Conservation (phyloP, 2,113 vertebrate species). For the Oncorhynchus nerka region DNA sequence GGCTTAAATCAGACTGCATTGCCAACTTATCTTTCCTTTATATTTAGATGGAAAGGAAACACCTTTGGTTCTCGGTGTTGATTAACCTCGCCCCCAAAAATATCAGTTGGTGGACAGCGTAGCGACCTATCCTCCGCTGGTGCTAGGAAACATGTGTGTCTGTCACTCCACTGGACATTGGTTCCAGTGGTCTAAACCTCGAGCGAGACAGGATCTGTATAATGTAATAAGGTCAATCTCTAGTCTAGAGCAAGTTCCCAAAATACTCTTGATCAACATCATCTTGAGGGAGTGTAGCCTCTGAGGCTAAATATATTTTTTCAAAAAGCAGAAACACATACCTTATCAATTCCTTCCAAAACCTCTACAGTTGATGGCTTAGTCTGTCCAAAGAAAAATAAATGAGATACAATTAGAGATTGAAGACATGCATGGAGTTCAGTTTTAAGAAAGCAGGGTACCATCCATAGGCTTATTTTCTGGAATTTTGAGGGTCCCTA, state of each 20-base stretch:
- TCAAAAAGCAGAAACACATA: constrained; percentile 52
- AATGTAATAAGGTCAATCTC: not conserved
- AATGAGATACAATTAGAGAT: not conserved
- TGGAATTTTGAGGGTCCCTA: not conserved
- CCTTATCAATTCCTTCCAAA: constrained; percentile 96
- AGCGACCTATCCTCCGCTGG: constrained; percentile 18
- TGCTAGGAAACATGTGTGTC: constrained; percentile 52
- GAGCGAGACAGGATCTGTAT: not conserved
- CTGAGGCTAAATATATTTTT: not conserved
- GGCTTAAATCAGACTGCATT: not conserved
- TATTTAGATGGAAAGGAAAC: constrained; percentile 23
- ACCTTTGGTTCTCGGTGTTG: constrained; percentile 21
- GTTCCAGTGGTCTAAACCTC: constrained; percentile 1
- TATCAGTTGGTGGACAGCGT: constrained; percentile 39
- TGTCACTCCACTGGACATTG: constrained; percentile 56
- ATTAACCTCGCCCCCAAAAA: constrained; percentile 50
- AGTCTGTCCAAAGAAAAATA: constrained; percentile 75
- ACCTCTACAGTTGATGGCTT: constrained; percentile 93
- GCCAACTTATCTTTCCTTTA: not conserved
- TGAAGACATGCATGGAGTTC: not conserved
- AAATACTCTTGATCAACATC: not conserved
- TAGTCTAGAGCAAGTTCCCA: not conserved
- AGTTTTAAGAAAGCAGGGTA: not conserved
- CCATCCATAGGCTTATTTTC: not conserved
- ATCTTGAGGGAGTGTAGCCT: not conserved